A percentile compares a stretch with the other conserved stretches of the same genome.
Evolutionary conservation across 2,888 invertebrate genomes (phyloP).

Genomic region (Meganola albula): DNA sequence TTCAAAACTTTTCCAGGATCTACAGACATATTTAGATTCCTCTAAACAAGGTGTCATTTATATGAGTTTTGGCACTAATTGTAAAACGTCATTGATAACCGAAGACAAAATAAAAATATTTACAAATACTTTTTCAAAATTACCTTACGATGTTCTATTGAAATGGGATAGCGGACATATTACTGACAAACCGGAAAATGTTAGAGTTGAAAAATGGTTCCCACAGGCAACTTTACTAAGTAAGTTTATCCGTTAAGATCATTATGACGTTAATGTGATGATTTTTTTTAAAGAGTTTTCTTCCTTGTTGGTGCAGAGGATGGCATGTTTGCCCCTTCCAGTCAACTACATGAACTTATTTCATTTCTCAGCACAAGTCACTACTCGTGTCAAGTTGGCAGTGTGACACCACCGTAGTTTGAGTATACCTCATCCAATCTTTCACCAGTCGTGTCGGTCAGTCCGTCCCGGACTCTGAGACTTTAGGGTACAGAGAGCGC

Average conservation of each 20-base stretch:
- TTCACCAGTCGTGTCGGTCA: too few species aligned
- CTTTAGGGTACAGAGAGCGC: too few species aligned
- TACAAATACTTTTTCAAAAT: slow-evolving; percentile 39
- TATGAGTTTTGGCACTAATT: slow-evolving; percentile 36
- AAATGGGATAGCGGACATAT: slow-evolving; percentile 46
- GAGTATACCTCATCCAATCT: too few species aligned
- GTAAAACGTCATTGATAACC: slow-evolving; percentile 36
- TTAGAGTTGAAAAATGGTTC: slow-evolving; percentile 43
- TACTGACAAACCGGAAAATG: slow-evolving; percentile 34
- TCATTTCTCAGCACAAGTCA: too few species aligned
- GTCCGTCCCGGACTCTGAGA: too few species aligned
- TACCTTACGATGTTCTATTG: slow-evolving; percentile 56
- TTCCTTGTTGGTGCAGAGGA: too few species aligned
- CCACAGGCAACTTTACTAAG: slow-evolving; percentile 61
- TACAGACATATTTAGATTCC: slow-evolving; percentile 33
- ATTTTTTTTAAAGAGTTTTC: too few species aligned
- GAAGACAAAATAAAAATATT: slow-evolving; percentile 35
- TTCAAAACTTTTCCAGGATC: slow-evolving; percentile 42
- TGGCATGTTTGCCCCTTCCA: too few species aligned
- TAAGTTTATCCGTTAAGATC: slow-evolving; percentile 25
- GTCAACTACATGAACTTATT: too few species aligned
- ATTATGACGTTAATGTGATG: too few species aligned
- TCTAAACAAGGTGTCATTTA: slow-evolving; percentile 35
- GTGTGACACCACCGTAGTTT: too few species aligned
- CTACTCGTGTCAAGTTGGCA: too few species aligned